Base-by-base conservation (phyloP, 2,113 vertebrate species). In the Syngnathoides biaculeatus region DNA sequence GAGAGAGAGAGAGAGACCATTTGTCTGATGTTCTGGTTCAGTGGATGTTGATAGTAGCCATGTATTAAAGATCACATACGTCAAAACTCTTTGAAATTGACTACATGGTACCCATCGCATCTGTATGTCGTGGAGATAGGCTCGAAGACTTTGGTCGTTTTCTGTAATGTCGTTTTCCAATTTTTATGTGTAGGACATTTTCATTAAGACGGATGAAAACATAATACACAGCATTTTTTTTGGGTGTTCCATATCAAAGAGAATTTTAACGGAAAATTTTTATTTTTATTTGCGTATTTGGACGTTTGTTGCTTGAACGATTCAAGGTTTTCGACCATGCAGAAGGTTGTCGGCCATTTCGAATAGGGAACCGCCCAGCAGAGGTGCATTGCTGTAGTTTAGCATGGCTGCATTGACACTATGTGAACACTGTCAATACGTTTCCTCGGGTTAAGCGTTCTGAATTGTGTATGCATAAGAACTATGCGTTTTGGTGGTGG, bases 291-390 rank as follows among this genome's bases (percentile, higher is more conserved):
- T 15, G 19, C 12, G 45, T 5, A 48, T 48, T 47, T 14, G 43
- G 43, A 6, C 43, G 43, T 47, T 55, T 27, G 53, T 27, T 0
- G 55, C 6, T 57, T 30, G 14, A 14, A 55, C 24, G 55, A 30
- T 2, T 14, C 2, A 57, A 57, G 24, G 52, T 55, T 26, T 52
- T 52, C 5, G 43, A 15, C 35, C 39, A 9, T 20, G 19, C 57
- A 35, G 17, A 2, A 59, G 27, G 6, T 9, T 43, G 60, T 62
- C 60, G 60, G 60, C 60, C 60, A 62, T 62, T 62, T 62, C 22
- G n/a, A 10, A 43, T 17, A 13, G 60, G 60, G 60, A 62, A 26
- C 60, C 60, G 60, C 60, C 60, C 60, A 43, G 60, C 24, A 14
- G 22, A 15, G 38, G n/a, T 62, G 59, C 59, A 62, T 24, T 62